Conservation (phyloP, 2,113 vertebrate genomes). For the Laticauda laticaudata region DNA sequence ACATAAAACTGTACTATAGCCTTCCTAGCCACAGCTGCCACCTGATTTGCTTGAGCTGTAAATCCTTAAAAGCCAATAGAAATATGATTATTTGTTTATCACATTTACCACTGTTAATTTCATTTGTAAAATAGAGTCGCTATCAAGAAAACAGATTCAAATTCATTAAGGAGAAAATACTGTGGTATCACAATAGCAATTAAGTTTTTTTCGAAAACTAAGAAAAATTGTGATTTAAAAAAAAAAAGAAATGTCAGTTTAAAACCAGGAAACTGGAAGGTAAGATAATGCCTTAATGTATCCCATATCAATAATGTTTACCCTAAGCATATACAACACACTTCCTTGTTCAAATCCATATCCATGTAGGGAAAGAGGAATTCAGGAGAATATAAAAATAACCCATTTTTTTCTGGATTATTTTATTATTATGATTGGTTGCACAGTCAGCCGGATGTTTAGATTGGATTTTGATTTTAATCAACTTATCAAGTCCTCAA, state of each 20-base stretch:
- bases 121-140: background rate
- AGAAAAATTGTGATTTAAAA: background rate
- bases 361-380: background rate
- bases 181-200: background rate
- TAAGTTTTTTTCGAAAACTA: background rate
- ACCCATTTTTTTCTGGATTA: background rate
- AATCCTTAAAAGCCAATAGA: background rate
- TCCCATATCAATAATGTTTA: background rate
- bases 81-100: background rate
- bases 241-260: background rate
- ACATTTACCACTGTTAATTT: background rate
- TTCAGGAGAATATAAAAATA: background rate
- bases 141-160: background rate
- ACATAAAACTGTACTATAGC: background rate
- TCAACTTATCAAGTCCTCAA: background rate
- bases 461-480: background rate
- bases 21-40: background rate
- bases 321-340: background rate
- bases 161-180: background rate
- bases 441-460: background rate
- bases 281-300: background rate
- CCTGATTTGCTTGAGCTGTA: background rate
- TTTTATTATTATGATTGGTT: background rate
- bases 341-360: background rate
- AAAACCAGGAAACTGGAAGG: background rate